Evolutionary conservation across 2,113 vertebrate species (phyloP).

Genomic region (Benitochromis conjunctus): DNA sequence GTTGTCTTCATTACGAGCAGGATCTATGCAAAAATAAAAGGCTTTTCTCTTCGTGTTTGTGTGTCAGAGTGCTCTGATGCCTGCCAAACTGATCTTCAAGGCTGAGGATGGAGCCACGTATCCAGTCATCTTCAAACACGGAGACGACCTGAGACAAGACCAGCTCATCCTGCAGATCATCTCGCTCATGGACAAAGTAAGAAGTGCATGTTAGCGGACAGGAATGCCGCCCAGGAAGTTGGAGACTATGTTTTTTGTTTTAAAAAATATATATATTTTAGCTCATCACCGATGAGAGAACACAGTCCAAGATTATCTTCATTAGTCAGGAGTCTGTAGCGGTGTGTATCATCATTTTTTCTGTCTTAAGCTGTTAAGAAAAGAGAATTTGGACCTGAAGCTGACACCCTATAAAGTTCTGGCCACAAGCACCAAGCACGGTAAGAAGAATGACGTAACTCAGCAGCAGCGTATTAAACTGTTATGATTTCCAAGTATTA

Average conservation of each 20-base stretch:
- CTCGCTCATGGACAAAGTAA: constrained; percentile 98
- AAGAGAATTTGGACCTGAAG: constrained; percentile 97
- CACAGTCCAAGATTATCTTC: background rate
- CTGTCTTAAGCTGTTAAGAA: constrained; percentile 82
- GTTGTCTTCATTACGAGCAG: background rate
- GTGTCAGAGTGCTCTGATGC: constrained; percentile 93
- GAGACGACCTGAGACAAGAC: constrained; percentile 95
- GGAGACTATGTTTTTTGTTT: rapidly evolving
- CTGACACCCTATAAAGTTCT: constrained; percentile 96
- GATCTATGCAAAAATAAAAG: background rate
- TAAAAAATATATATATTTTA: rapidly evolving
- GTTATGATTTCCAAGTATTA: background rate
- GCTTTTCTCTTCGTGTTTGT: background rate
- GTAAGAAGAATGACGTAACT: constrained; percentile 65
- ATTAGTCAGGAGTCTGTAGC: background rate
- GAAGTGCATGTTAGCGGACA: background rate
- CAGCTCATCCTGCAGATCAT: constrained; percentile 99
- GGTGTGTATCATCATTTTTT: background rate
- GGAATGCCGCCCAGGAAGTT: background rate
- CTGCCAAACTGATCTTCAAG: constrained; percentile 95
- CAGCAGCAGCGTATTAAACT: background rate
- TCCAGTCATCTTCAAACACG: constrained; percentile 97
- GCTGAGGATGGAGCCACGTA: constrained; percentile 92
- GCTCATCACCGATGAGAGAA: background rate
- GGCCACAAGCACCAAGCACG: constrained; percentile 97